Percentiles rank a stretch among this genome's conserved stretches.
Evolutionary conservation across 2,113 vertebrate genomes (phyloP).

Genomic region (Mungos mungo): DNA sequence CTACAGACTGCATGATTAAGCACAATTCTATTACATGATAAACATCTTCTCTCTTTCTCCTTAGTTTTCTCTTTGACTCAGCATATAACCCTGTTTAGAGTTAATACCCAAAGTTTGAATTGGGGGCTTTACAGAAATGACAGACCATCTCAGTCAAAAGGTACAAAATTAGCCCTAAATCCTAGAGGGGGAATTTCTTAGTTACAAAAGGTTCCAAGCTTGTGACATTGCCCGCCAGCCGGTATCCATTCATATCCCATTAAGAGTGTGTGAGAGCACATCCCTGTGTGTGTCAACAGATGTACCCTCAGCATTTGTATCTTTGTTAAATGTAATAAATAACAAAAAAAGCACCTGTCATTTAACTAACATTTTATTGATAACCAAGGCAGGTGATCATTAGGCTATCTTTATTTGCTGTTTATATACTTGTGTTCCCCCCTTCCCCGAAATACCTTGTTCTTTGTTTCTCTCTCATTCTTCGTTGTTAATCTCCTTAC

Average conservation of each 20-base stretch:
- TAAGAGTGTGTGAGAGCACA: not conserved
- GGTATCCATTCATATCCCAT: not conserved
- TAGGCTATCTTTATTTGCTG: not conserved
- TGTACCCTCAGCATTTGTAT: not conserved
- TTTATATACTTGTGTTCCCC: not conserved
- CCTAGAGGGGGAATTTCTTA: not conserved
- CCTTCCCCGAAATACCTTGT: not conserved
- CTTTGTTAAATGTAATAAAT: not conserved
- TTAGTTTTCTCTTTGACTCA: not conserved
- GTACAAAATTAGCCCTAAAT: not conserved
- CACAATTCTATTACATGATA: not conserved
- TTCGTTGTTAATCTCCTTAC: not conserved
- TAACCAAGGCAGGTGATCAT: not conserved
- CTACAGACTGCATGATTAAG: not conserved
- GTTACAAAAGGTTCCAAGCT: not conserved
- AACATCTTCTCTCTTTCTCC: not conserved
- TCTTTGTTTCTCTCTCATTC: not conserved
- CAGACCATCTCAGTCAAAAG: not conserved
- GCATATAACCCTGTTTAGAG: not conserved
- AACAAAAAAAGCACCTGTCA: not conserved
- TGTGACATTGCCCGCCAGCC: not conserved
- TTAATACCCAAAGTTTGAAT: not conserved
- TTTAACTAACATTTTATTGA: not conserved
- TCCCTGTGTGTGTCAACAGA: not conserved
- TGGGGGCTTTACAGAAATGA: not conserved